Percentiles rank a stretch among this genome's conserved stretches.
Conservation (phyloP, 2,113 vertebrate genomes). For the Andinoacara biseriatus region DNA sequence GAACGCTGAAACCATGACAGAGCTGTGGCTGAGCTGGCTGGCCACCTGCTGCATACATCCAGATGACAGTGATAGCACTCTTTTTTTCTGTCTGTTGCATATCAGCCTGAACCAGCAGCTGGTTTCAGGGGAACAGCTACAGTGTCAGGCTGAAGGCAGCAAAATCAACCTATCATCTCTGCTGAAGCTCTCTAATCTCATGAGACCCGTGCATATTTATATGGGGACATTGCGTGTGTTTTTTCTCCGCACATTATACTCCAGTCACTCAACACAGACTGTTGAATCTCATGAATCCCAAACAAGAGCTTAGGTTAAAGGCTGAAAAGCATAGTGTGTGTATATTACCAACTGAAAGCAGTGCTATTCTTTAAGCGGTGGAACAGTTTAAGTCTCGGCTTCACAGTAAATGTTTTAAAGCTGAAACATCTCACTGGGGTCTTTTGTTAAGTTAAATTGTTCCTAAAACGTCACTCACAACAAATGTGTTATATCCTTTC, state of each 20-base stretch:
- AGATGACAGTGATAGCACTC: neutral
- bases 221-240: neutral
- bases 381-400: neutral
- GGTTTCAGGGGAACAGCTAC: neutral
- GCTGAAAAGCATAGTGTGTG: neutral
- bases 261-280: neutral
- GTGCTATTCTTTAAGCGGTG: neutral
- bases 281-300: neutral
- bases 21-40: neutral
- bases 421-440: neutral
- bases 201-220: neutral
- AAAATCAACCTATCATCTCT: neutral
- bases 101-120: neutral
- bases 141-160: neutral
- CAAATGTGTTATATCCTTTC: neutral
- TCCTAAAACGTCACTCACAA: neutral
- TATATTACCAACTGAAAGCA: neutral
- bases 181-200: neutral
- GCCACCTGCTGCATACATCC: neutral
- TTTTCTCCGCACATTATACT: neutral
- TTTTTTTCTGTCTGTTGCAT: neutral
- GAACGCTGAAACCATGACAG: neutral
- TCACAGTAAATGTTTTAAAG: neutral
- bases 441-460: neutral
- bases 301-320: neutral